Percentiles rank a stretch among this genome's conserved stretches.
These are phyloP conservation scores for Sebastes itinus DNA, from an alignment of 2,797 vertebrate species.

Conservation along the genomic window DNA sequence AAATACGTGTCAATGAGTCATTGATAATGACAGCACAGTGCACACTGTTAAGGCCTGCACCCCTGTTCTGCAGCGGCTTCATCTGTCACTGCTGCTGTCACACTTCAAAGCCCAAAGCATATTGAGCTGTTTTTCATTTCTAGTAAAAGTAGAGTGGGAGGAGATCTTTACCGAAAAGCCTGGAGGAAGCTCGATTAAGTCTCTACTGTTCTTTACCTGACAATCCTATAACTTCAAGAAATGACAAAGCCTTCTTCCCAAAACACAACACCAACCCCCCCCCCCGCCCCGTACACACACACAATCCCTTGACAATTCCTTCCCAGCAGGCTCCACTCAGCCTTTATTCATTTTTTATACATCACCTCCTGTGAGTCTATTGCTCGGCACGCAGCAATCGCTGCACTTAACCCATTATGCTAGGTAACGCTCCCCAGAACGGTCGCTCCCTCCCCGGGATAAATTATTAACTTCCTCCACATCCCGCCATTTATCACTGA, in stretches of 20 bases:
- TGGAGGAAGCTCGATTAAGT: conserved; percentile 64
- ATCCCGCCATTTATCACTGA: conserved; percentile 79
- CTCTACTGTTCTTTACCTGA: conserved; percentile 64
- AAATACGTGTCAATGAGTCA: conserved; percentile 53
- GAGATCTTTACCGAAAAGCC: conserved; percentile 63
- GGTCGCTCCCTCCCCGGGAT: conserved; percentile 75
- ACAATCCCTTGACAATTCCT: conserved; percentile 80
- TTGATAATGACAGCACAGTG: conserved; percentile 52
- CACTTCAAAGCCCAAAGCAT: conserved; percentile 63
- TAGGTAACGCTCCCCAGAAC: conserved; percentile 75
- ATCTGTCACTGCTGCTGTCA: conserved; percentile 64
- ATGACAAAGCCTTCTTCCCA: conserved; percentile 57
- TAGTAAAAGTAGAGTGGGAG: conserved; percentile 55
- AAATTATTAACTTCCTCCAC: conserved; percentile 83
- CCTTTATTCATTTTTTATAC: conserved; percentile 91
- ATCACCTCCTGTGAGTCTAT: conserved; percentile 72
- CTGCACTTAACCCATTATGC: conserved; percentile 90
- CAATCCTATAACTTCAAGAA: conserved; percentile 59
- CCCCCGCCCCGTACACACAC: background rate
- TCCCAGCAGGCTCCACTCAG: conserved; percentile 85
- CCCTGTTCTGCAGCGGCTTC: conserved; percentile 51
- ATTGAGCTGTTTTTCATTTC: conserved; percentile 67
- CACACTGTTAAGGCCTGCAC: conserved; percentile 38
- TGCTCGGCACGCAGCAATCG: conserved; percentile 78
- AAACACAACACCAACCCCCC: conserved; percentile 44